Base-by-base conservation (phyloP, 2,113 vertebrate species). In the Greenwoodochromis staneri region DNA sequence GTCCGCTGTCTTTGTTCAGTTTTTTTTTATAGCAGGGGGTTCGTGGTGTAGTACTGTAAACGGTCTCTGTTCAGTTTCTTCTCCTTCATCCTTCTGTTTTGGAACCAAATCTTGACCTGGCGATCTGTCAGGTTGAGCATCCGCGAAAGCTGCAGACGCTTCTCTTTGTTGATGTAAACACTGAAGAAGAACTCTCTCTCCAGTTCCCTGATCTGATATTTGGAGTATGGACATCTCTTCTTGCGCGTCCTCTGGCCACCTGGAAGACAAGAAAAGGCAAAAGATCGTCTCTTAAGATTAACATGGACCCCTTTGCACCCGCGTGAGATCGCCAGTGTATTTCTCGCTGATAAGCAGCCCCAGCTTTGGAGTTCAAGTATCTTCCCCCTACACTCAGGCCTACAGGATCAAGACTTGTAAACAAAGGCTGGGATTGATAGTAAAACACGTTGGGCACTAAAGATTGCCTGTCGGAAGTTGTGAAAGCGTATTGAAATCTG, bases 61-160 rank as follows among this genome's bases (percentile, higher is more conserved):
- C 98, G 98, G 97, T 99, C 98, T 95, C 98, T 98, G 97, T 98
- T 99, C 94, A 99, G 97, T 96, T 99, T 99, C 98, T 99, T 99
- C 96, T 99, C 99, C 96, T 99, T 99, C 98, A 99, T 99, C 93
- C 99, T 97, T 95, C 99, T 97, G 96, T 99, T 99, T 90, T 99
- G 98, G 96, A 99, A 99, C 99, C 99, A 99, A 94, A 99, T 99
- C 97, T 99, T 99, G 87, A 99, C 98, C 96, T 99, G 98, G 82
- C 98, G 98, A 91, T 99, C 98, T 91, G 98, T 99, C 95, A 99
- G 97, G 93, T 98, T 99, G 91, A 99, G 98, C 98, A 99, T 99
- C 93, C 98, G 97, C 13, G 99, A 99, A 82, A 99, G 97, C 95
- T 99, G 98, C 66, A 99, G 97, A 24, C 98, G 97, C 94, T 99